Evolutionary conservation across 2,888 invertebrate genomes (phyloP).

Genomic region (Matsumyia berberina): DNA sequence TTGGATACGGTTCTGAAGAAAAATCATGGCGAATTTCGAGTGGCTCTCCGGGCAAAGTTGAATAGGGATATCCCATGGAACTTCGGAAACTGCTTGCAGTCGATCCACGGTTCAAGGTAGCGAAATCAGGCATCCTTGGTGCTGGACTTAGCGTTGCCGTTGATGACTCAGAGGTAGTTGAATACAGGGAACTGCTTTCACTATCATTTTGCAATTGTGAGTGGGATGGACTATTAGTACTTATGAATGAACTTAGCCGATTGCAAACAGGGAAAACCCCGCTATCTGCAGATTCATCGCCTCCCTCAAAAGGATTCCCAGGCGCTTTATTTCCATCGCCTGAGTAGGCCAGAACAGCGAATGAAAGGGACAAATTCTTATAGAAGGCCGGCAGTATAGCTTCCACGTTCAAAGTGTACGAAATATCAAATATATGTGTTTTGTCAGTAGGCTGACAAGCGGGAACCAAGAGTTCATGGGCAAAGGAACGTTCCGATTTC

Average conservation of each 20-base stretch:
- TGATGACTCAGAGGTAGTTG: slow-evolving; percentile 82
- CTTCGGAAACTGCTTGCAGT: slow-evolving; percentile 80
- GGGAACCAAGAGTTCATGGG: slow-evolving; percentile 83
- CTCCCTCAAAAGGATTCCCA: slow-evolving; percentile 81
- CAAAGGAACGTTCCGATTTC: slow-evolving; percentile 83
- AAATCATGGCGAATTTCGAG: slow-evolving; percentile 9
- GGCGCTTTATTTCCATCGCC: slow-evolving; percentile 73
- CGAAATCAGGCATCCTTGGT: slow-evolving; percentile 79
- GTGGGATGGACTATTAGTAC: slow-evolving; percentile 80
- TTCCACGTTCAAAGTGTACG: slow-evolving; percentile 83
- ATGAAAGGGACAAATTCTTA: slow-evolving; percentile 82
- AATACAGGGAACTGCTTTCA: slow-evolving; percentile 82
- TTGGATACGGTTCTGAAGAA: slow-evolving; percentile 34
- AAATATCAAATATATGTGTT: slow-evolving; percentile 81
- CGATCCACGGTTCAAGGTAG: slow-evolving; percentile 81
- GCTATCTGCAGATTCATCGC: slow-evolving; percentile 26
- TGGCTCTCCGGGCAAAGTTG: slow-evolving; percentile 9
- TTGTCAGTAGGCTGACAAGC: slow-evolving; percentile 82
- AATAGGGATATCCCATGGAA: slow-evolving; percentile 77
- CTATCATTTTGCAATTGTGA: slow-evolving; percentile 81
- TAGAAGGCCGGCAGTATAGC: slow-evolving; percentile 83
- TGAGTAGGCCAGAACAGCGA: slow-evolving; percentile 82
- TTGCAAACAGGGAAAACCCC: slow-evolving; percentile 56
- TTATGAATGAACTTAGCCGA: slow-evolving; percentile 51
- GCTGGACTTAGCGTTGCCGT: slow-evolving; percentile 82